Evolutionary conservation across 1,140 invertebrate genomes (phyloP).

Genomic region (Samia ricini): DNA sequence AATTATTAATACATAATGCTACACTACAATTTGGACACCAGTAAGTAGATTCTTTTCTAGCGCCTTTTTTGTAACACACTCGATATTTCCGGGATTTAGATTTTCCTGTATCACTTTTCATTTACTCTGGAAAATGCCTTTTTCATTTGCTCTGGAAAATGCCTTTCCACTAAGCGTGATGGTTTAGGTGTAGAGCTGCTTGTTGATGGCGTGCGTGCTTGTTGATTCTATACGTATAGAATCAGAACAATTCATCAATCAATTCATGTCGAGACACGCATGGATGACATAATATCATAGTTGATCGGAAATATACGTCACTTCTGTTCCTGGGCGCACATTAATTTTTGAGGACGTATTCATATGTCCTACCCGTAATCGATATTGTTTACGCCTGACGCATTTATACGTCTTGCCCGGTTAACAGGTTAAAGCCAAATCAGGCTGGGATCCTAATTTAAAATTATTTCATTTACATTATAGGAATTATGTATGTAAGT

Average conservation of each 20-base stretch:
- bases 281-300: conserved; percentile 17
- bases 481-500: too few species aligned
- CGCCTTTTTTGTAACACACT: conserved; percentile 20
- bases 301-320: conserved; percentile 15
- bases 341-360: conserved; percentile 20
- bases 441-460: too few species aligned
- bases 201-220: too few species aligned
- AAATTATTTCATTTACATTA: too few species aligned
- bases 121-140: too few species aligned
- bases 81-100: conserved; percentile 16
- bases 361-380: conserved; percentile 19
- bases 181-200: too few species aligned
- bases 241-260: neutral
- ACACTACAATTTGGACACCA: conserved; percentile 17
- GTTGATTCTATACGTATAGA: conserved; percentile 14
- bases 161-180: too few species aligned
- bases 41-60: conserved; percentile 20
- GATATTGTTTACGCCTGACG: conserved; percentile 18
- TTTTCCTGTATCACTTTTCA: too few species aligned
- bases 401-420: too few species aligned
- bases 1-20: too few species aligned
- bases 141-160: too few species aligned
- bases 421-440: too few species aligned
- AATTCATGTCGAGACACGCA: conserved; percentile 20
- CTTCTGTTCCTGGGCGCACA: conserved; percentile 14